Conservation (phyloP, 1,140 invertebrate genomes). For the Diabrotica undecimpunctata region DNA sequence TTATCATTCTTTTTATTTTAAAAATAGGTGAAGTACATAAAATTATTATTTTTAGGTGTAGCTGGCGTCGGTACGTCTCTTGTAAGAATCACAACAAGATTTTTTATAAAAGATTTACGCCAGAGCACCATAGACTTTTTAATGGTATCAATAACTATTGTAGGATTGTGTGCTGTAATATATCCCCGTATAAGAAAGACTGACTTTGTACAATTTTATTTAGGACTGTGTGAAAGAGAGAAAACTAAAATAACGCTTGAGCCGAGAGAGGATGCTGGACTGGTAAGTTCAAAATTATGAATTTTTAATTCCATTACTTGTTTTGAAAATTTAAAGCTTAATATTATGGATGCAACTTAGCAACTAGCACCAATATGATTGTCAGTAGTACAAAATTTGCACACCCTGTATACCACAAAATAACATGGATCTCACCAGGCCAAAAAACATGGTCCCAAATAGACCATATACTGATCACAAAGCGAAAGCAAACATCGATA, state of each 20-base stretch:
- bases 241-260: conserved; percentile 69
- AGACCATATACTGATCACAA: too few relatives aligned
- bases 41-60: conserved; percentile 57
- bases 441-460: too few relatives aligned
- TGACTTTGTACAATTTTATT: conserved; percentile 80
- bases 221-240: conserved; percentile 67
- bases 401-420: too few relatives aligned
- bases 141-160: conserved; percentile 68
- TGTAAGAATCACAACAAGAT: conserved; percentile 80
- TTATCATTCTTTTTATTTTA: not conserved
- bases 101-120: conserved; percentile 65
- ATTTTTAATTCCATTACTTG: not conserved
- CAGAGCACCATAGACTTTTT: conserved; percentile 85
- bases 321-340: too few relatives aligned
- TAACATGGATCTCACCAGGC: too few relatives aligned
- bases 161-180: conserved; percentile 70
- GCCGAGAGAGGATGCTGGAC: conserved; percentile 74
- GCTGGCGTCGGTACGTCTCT: conserved; percentile 82
- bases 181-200: conserved; percentile 73
- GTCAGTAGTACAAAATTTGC: too few relatives aligned
- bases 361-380: too few relatives aligned
- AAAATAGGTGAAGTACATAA: not conserved
- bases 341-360: too few relatives aligned
- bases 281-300: conserved; percentile 53
- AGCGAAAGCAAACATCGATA: too few relatives aligned